Evolutionary conservation across 2,888 invertebrate genomes (phyloP).

Genomic region (Apoda limacodes): DNA sequence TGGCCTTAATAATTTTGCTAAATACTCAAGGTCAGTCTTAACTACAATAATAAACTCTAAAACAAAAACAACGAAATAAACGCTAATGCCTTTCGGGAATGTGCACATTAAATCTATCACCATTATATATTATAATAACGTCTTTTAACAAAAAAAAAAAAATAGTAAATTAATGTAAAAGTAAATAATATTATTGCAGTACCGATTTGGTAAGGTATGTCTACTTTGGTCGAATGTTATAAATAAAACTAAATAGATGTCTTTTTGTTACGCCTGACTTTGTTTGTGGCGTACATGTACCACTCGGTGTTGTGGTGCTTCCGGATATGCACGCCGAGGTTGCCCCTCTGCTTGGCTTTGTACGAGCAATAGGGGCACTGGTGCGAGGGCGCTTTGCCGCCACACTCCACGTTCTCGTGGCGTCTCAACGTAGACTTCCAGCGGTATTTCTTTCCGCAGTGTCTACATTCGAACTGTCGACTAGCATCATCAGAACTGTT

Average conservation of each 20-base stretch:
- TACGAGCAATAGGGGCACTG: conserved; percentile 84
- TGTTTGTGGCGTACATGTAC: conserved; percentile 62
- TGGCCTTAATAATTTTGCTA: conserved; percentile 38
- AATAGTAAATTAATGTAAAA: conserved; percentile 39
- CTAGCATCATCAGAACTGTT: conserved; percentile 60
- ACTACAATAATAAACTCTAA: conserved; percentile 62
- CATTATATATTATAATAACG: conserved; percentile 50
- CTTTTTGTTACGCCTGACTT: conserved; percentile 60
- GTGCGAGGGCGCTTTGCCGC: conserved; percentile 85
- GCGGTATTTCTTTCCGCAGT: conserved; percentile 87
- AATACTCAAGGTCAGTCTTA: conserved; percentile 66
- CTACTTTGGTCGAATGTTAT: conserved; percentile 56
- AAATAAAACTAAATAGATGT: conserved; percentile 32
- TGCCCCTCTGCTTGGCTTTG: conserved; percentile 84
- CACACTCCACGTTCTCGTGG: conserved; percentile 87
- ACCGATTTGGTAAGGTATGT: conserved; percentile 66
- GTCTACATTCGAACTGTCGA: conserved; percentile 80
- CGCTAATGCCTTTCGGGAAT: conserved; percentile 60
- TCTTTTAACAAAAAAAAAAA: conserved; percentile 49
- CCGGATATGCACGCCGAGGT: conserved; percentile 83
- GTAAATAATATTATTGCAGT: conserved; percentile 63
- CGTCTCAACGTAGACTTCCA: conserved; percentile 88
- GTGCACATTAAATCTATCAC: conserved; percentile 57
- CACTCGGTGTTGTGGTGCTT: conserved; percentile 77
- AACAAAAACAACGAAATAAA: conserved; percentile 61